Conservation (phyloP, 2,113 vertebrate genomes). For the Serinus canaria region DNA sequence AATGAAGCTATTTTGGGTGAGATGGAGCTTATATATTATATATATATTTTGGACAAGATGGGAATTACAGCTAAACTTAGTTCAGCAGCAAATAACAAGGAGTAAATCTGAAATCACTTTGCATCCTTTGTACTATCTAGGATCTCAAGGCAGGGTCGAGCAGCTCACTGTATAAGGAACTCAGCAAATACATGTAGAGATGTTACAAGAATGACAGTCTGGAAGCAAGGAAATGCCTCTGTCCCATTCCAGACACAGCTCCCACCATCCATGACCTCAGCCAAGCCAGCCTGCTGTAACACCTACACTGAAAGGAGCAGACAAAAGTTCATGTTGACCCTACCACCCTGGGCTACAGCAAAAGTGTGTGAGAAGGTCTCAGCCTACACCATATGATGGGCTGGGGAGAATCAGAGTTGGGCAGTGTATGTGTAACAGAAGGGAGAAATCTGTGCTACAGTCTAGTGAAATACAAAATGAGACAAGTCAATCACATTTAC, state of each 20-base stretch:
- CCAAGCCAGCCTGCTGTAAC: neutral
- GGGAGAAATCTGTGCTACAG: slow-evolving; percentile 34
- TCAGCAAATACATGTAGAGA: neutral
- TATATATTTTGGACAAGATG: neutral
- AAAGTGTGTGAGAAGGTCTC: neutral
- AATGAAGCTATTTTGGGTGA: neutral
- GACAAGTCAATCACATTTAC: slow-evolving; percentile 16
- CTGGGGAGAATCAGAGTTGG: neutral
- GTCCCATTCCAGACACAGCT: neutral
- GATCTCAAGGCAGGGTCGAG: neutral
- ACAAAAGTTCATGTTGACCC: neutral
- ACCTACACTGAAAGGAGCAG: neutral
- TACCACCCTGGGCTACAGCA: neutral
- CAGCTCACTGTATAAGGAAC: neutral
- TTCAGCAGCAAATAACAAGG: neutral
- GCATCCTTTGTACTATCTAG: neutral
- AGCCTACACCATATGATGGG: neutral
- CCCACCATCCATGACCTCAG: neutral
- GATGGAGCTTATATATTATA: neutral
- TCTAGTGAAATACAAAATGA: slow-evolving; percentile 23
- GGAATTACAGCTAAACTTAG: neutral
- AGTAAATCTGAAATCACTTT: neutral
- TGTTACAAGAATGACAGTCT: neutral
- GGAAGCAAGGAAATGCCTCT: neutral
- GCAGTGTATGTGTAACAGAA: neutral